Base-by-base conservation (phyloP, 2,888 invertebrate species). In the Pecten maximus region DNA sequence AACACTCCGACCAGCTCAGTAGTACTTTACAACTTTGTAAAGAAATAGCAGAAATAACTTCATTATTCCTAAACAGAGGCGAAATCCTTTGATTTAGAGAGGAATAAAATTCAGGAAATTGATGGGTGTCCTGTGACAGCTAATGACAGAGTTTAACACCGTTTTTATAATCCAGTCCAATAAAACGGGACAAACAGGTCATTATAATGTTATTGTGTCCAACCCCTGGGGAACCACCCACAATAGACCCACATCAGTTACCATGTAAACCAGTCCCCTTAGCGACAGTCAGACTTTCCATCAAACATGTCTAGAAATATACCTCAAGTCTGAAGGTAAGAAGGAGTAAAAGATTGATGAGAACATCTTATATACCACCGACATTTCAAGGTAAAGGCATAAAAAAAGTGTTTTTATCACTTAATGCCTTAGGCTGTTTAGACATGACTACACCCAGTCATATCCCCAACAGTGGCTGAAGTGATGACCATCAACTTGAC, bases 31-130 rank as follows among this genome's bases (percentile, higher is more conserved):
- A 60, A 23, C n/a, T 23, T 60, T 60, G 0, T 60, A 23, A 15
- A 23, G 60, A 74, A 74, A 74, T 74, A 74, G 74, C 74, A 74
- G 74, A 74, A 74, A 74, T 74, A 74, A 74, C 74, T 74, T 74
- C 23, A n/a, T 35, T 74, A 74, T 12, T 35, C 74, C 10, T 74
- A 74, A 74, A 74, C 74, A 74, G 74, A 74, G 74, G 74, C 74
- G 28, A 4, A 2, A 16, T 74, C 35, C 16, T 35, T 4, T 74
- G 74, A 74, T 74, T 74, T 35, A 74, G 74, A 74, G 74, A 10
- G 35, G 35, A 74, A 35, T 74, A 74, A 74, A 74, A 74, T 74
- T 74, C 15, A 35, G 74, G 74, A 74, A 74, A 74, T 74, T 74
- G 74, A 74, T 74, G 74, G 74, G 74, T 74, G 74, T 74, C 74